These are phyloP conservation scores for Brachirus orientalis DNA, from an alignment of 2,113 vertebrate genomes.

Conservation along the genomic window DNA sequence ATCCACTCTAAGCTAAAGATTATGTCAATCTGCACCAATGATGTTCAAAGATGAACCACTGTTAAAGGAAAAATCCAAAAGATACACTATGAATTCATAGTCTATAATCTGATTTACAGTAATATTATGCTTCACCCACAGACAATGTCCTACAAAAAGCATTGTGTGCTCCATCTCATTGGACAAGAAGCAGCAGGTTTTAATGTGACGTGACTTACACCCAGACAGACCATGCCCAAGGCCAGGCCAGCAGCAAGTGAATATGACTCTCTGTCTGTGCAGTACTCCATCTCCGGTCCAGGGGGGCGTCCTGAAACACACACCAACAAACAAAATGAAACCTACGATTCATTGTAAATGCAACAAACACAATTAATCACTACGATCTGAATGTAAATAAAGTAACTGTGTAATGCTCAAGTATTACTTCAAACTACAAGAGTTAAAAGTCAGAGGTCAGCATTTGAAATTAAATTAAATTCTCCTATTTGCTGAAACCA, in stretches of 20 bases:
- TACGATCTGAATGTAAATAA: too few relatives aligned
- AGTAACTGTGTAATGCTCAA: too few relatives aligned
- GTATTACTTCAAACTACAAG: too few relatives aligned
- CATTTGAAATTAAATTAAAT: too few relatives aligned
- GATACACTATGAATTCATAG: too few relatives aligned
- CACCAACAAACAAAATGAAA: not conserved
- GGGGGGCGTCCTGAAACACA: constrained; percentile 86
- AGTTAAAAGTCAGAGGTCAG: too few relatives aligned
- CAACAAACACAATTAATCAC: not conserved
- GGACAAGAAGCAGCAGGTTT: not conserved
- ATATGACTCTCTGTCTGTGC: constrained; percentile 96
- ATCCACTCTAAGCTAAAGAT: too few relatives aligned
- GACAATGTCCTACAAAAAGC: not conserved
- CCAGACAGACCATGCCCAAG: constrained; percentile 97
- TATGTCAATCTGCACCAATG: too few relatives aligned
- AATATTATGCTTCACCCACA: not conserved
- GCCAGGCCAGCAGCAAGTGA: constrained; percentile 95
- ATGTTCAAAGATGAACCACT: too few relatives aligned
- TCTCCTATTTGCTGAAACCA: too few relatives aligned
- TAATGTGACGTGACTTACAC: constrained; percentile 83
- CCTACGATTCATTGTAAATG: constrained; percentile 31
- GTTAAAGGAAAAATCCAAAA: too few relatives aligned
- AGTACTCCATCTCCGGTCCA: constrained; percentile 98
- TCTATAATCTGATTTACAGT: not conserved
- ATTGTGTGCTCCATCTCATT: not conserved